Evolutionary conservation across 2,888 invertebrate species (phyloP).

Genomic region (Ophioninae sp.): DNA sequence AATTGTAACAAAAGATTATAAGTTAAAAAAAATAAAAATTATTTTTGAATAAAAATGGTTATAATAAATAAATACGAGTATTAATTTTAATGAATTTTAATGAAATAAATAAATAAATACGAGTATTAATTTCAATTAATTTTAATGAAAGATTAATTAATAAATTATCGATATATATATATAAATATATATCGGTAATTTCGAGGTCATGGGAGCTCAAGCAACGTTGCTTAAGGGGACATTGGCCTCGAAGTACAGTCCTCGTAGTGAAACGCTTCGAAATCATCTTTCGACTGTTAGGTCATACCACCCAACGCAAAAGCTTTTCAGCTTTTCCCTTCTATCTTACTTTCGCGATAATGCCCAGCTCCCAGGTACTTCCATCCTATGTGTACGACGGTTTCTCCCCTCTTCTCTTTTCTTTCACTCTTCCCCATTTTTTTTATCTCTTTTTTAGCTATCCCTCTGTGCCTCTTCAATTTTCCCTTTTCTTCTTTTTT

Average conservation of each 20-base stretch:
- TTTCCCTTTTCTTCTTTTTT: background rate
- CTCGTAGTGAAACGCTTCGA: background rate
- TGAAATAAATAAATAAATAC: no score
- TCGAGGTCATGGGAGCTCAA: background rate
- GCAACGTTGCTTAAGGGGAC: background rate
- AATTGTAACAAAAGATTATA: no score
- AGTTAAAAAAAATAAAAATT: no score
- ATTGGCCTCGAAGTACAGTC: background rate
- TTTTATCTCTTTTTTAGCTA: background rate
- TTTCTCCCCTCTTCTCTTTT: background rate
- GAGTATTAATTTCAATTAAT: no score
- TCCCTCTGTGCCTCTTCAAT: background rate
- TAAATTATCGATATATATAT: no score
- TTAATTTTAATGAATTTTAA: no score
- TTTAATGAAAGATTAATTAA: no score
- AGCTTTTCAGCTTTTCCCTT: slow-evolving; percentile 47
- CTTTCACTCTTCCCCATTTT: slow-evolving; percentile 1
- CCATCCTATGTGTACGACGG: slow-evolving; percentile 7
- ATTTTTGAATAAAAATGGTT: no score
- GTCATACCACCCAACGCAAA: slow-evolving; percentile 24
- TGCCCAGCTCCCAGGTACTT: slow-evolving; percentile 54
- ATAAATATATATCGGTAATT: background rate
- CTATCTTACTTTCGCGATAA: slow-evolving; percentile 59
- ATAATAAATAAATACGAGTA: no score
- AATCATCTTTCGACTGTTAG: background rate